Evolutionary conservation across 2,797 vertebrate species (phyloP).

Genomic region (Chrosomus eos): DNA sequence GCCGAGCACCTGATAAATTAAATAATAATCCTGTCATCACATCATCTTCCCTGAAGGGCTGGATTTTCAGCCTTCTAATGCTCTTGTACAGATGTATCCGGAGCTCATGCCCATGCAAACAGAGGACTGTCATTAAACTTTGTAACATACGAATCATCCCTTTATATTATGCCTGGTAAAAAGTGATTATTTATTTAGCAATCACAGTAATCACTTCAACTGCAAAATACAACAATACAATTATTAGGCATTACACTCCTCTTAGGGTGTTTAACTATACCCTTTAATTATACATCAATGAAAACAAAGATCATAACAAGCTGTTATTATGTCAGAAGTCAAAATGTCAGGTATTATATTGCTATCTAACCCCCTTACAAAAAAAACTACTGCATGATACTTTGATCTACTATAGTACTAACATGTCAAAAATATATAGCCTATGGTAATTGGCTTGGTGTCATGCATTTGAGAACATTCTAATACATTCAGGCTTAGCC

Average conservation of each 20-base stretch:
- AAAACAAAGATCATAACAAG: neutral
- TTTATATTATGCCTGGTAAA: neutral
- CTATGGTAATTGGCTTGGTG: neutral
- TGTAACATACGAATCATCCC: neutral
- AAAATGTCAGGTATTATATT: neutral
- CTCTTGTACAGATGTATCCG: conserved; percentile 60
- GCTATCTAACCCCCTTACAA: neutral
- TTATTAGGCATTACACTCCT: neutral
- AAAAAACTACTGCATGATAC: neutral
- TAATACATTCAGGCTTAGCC: neutral
- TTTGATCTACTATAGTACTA: neutral
- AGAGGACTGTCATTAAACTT: conserved; percentile 42
- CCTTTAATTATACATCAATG: neutral
- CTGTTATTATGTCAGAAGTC: conserved; percentile 5
- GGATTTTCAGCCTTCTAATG: conserved; percentile 34
- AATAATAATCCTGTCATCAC: conserved; percentile 37
- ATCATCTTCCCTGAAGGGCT: conserved; percentile 38
- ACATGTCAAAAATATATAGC: neutral
- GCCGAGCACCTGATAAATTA: conserved; percentile 33
- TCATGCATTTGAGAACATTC: neutral
- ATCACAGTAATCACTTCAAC: neutral
- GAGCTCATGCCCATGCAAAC: conserved; percentile 47
- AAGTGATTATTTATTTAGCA: neutral
- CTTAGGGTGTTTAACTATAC: neutral
- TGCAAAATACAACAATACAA: conserved; percentile 6